These are phyloP conservation scores for Proteles cristata DNA, from an alignment of 2,113 vertebrate genomes.

Conservation along the genomic window DNA sequence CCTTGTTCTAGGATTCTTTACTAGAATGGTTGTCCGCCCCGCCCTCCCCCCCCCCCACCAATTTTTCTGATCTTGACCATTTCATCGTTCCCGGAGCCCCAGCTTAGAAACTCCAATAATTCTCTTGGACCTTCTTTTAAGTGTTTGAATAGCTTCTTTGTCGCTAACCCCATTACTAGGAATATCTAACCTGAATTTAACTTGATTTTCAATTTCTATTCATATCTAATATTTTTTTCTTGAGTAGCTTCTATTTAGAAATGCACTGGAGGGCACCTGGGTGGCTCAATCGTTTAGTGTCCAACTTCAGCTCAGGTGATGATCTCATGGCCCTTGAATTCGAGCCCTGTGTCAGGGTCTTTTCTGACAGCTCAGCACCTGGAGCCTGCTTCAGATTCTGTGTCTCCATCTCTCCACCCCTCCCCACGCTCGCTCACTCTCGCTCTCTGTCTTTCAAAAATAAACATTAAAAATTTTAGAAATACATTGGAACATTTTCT, in stretches of 20 bases:
- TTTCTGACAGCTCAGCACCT: too few species aligned
- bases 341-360: too few species aligned
- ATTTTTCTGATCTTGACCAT: background rate
- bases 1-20: constrained; percentile 28
- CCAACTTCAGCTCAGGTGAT: too few species aligned
- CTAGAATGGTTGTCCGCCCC: background rate
- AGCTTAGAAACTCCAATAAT: constrained; percentile 20
- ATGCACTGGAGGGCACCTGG: background rate
- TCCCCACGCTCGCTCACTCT: too few species aligned
- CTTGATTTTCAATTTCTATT: constrained; percentile 22
- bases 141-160: constrained; percentile 25
- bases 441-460: too few species aligned
- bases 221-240: background rate
- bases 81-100: background rate
- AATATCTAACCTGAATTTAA: constrained; percentile 18
- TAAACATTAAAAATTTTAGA: background rate
- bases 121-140: background rate
- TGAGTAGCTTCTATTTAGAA: constrained; percentile 30
- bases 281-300: too few species aligned
- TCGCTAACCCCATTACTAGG: background rate
- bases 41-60: background rate
- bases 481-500: background rate
- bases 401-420: too few species aligned
- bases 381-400: too few species aligned
- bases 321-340: too few species aligned